A percentile compares a stretch with the other conserved stretches of the same genome.
phyloP scores from a whole-genome alignment of 2,888 invertebrate genomes.

The Escarpia spicata region DNA sequence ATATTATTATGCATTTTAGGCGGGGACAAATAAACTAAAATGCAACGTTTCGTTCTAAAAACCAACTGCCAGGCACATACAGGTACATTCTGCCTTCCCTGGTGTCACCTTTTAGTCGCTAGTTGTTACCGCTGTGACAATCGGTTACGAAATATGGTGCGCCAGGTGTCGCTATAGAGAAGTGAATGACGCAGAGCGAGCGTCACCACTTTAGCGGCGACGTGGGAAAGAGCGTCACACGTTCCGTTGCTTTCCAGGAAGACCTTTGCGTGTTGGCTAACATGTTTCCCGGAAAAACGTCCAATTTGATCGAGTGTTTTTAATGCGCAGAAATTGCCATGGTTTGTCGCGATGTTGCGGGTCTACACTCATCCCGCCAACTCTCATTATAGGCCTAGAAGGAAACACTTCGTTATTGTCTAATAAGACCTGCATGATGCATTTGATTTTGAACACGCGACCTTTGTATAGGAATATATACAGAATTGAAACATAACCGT shows the following conservation, averaged over 20 bases:
- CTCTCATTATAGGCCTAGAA: too few species aligned
- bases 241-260: neutral
- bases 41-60: too few species aligned
- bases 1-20: too few species aligned
- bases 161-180: neutral
- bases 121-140: neutral
- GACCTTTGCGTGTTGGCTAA: neutral
- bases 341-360: neutral
- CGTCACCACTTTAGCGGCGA: neutral
- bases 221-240: neutral
- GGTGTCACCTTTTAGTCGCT: neutral
- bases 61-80: too few species aligned
- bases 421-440: too few species aligned
- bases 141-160: neutral
- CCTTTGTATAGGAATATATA: too few species aligned
- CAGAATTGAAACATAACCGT: too few species aligned
- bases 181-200: neutral
- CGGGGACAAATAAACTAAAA: too few species aligned
- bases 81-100: neutral
- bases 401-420: too few species aligned
- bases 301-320: neutral
- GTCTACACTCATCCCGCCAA: neutral
- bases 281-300: neutral
- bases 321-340: neutral
- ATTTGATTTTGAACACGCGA: too few species aligned